Percentiles rank a stretch among this genome's conserved stretches.
Evolutionary conservation across 2,888 invertebrate species (phyloP).

Genomic region (Pediacus dermestoides): DNA sequence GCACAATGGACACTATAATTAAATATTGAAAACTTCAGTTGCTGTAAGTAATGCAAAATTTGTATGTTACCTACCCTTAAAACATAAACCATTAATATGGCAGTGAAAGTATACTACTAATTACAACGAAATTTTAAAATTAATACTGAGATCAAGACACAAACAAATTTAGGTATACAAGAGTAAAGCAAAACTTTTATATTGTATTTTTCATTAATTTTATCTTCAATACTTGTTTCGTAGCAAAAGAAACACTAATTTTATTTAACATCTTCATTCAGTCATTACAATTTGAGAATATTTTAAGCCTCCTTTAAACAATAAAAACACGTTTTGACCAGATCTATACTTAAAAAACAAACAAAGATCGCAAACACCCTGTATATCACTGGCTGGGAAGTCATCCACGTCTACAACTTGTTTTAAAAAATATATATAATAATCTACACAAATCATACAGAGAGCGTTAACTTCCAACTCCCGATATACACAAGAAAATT

Average conservation of each 20-base stretch:
- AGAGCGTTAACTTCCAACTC: slow-evolving; percentile 26
- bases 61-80: slow-evolving; percentile 15
- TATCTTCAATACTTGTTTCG: slow-evolving; percentile 17
- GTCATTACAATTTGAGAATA: slow-evolving; percentile 24
- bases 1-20: too few relatives aligned
- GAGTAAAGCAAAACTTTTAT: slow-evolving; percentile 17
- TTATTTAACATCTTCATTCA: slow-evolving; percentile 13
- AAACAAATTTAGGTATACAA: slow-evolving; percentile 28
- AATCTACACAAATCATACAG: too few relatives aligned
- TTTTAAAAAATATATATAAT: too few relatives aligned
- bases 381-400: too few relatives aligned
- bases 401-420: too few relatives aligned
- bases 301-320: slow-evolving; percentile 23
- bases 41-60: too few relatives aligned
- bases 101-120: slow-evolving; percentile 42
- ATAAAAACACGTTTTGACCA: slow-evolving; percentile 23
- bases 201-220: slow-evolving; percentile 18
- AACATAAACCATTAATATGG: slow-evolving; percentile 36
- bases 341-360: slow-evolving; percentile 26
- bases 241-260: slow-evolving; percentile 14
- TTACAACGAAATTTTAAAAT: slow-evolving; percentile 37
- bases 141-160: slow-evolving; percentile 47
- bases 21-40: not conserved
- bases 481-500: too few relatives aligned
- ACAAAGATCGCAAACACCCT: too few relatives aligned